Evolutionary conservation across 1,140 invertebrate species (phyloP).

Genomic region (Drosophila santomea): DNA sequence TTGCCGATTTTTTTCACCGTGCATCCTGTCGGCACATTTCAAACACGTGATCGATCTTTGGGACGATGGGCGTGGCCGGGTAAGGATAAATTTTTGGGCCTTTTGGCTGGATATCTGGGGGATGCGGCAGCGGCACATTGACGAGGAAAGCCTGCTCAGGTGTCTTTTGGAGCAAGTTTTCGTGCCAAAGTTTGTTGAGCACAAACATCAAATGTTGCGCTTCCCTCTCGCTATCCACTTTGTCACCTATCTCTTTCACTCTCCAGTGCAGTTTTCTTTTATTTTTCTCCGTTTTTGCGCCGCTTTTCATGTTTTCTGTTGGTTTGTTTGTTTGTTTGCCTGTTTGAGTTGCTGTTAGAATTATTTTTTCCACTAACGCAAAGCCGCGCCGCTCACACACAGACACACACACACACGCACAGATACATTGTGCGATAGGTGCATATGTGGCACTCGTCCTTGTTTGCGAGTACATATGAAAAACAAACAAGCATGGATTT

Average conservation of each 20-base stretch:
- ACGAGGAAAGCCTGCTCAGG: slow-evolving; percentile 58
- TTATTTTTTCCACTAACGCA: slow-evolving; percentile 79
- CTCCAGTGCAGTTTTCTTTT: slow-evolving; percentile 15
- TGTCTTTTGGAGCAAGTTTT: slow-evolving; percentile 74
- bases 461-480: slow-evolving; percentile 80
- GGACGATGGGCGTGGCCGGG: slow-evolving; percentile 14
- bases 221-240: slow-evolving; percentile 1
- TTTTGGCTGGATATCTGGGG: background rate
- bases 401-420: slow-evolving; percentile 16
- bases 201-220: slow-evolving; percentile 78
- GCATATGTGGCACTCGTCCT: slow-evolving; percentile 67
- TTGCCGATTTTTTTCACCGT: background rate
- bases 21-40: slow-evolving; percentile 56
- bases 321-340: slow-evolving; percentile 68
- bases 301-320: slow-evolving; percentile 79
- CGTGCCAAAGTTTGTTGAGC: slow-evolving; percentile 77
- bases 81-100: slow-evolving; percentile 6
- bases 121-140: background rate
- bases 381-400: slow-evolving; percentile 71
- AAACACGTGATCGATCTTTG: slow-evolving; percentile 76
- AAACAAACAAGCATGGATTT: slow-evolving; percentile 80
- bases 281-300: slow-evolving; percentile 60
- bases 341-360: slow-evolving; percentile 82
- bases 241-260: slow-evolving; percentile 1
- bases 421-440: slow-evolving; percentile 42